Conservation (phyloP, 2,888 invertebrate species). For the Cephus runcator region DNA sequence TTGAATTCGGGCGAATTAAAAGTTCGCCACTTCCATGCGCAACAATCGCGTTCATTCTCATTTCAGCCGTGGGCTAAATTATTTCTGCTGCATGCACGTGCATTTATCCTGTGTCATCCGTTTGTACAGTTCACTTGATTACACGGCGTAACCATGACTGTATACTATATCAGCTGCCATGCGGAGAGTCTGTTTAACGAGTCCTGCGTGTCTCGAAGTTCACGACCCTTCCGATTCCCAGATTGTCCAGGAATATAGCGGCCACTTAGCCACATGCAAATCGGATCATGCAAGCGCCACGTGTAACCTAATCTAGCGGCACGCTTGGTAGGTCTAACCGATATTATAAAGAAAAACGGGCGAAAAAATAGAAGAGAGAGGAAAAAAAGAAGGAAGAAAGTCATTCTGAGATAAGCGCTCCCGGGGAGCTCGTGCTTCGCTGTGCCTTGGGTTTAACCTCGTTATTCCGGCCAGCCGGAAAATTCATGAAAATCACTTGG, state of each 20-base stretch:
- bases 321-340: not conserved
- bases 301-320: slow-evolving; percentile 6
- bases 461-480: not conserved
- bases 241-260: slow-evolving; percentile 1
- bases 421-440: not conserved
- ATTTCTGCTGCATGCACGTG: not conserved
- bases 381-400: not conserved
- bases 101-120: not conserved
- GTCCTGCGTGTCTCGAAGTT: not conserved
- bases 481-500: not conserved
- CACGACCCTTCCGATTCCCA: slow-evolving; percentile 6
- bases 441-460: not conserved
- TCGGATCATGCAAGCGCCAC: not conserved
- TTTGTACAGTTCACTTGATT: not conserved
- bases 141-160: not conserved
- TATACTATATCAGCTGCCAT: not conserved
- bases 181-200: not conserved
- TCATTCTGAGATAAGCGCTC: not conserved
- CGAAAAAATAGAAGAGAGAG: not conserved
- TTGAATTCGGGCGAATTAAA: not conserved
- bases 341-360: not conserved
- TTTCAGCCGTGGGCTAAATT: not conserved
- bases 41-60: not conserved
- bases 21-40: not conserved
- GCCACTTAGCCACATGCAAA: slow-evolving; percentile 3